Percentiles rank a stretch among this genome's conserved stretches.
Conservation (phyloP, 1,140 invertebrate species). For the Campoletis sonorensis region DNA sequence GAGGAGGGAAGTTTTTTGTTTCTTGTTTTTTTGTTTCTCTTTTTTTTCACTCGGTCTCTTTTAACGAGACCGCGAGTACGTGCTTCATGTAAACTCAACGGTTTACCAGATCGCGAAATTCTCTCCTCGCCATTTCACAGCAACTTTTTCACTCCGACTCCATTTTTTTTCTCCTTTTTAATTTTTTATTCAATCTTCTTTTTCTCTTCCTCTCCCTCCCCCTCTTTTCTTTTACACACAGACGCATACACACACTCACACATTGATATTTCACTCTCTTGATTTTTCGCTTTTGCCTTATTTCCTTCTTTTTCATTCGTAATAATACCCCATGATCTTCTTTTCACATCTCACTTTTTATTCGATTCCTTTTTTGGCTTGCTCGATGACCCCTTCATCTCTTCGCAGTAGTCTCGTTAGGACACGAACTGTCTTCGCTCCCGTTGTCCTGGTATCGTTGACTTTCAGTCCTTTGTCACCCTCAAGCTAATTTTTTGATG, state of each 20-base stretch:
- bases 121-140: not conserved
- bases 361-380: slow-evolving; percentile 28
- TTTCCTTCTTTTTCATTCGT: not conserved
- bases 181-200: too few species aligned
- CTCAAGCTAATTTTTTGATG: slow-evolving; percentile 77
- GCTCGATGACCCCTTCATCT: slow-evolving; percentile 10
- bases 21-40: not conserved
- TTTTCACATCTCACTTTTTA: slow-evolving; percentile 15
- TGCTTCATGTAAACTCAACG: slow-evolving; percentile 1
- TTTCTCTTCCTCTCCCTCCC: not conserved
- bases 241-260: not conserved
- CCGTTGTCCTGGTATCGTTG: slow-evolving; percentile 36
- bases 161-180: not conserved
- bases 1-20: slow-evolving; percentile 6
- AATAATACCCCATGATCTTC: not conserved
- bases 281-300: slow-evolving; percentile 7
- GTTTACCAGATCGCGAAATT: slow-evolving; percentile 18
- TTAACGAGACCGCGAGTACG: slow-evolving; percentile 41
- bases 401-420: slow-evolving; percentile 38
- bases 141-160: not conserved
- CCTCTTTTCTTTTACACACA: not conserved
- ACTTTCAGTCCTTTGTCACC: slow-evolving; percentile 27
- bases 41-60: not conserved
- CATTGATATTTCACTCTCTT: not conserved
- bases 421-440: slow-evolving; percentile 35